These are phyloP conservation scores for Desoria tigrina DNA, from an alignment of 2,888 invertebrate genomes.

Conservation along the genomic window DNA sequence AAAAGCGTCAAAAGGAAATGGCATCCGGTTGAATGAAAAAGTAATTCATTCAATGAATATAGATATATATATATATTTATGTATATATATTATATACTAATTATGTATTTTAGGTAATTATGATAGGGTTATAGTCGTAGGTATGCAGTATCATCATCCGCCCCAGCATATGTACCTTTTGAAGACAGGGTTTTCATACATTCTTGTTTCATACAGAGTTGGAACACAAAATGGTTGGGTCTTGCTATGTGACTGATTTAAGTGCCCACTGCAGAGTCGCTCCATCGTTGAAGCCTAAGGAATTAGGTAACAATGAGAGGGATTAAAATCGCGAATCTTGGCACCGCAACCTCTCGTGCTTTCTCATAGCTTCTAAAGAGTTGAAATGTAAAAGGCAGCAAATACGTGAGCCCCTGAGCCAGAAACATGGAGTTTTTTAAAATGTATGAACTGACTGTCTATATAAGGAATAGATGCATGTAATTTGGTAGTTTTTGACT, in stretches of 20 bases:
- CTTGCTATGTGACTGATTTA: slow-evolving; percentile 14
- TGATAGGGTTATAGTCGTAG: no score
- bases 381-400: slow-evolving; percentile 34
- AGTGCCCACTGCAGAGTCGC: slow-evolving; percentile 40
- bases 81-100: no score
- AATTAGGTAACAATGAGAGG: no score
- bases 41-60: no score
- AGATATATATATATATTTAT: no score
- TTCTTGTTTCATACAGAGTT: slow-evolving; percentile 24
- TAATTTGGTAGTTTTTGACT: background rate
- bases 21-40: no score
- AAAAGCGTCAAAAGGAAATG: no score
- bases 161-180: slow-evolving; percentile 2
- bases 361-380: slow-evolving; percentile 9
- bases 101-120: no score
- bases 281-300: slow-evolving; percentile 15
- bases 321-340: no score
- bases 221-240: slow-evolving; percentile 46
- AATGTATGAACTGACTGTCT: slow-evolving; percentile 18
- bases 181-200: slow-evolving; percentile 12
- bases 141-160: no score
- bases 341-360: slow-evolving; percentile 4
- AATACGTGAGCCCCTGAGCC: slow-evolving; percentile 44
- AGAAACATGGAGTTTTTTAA: slow-evolving; percentile 27
- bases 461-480: slow-evolving; percentile 17